Conservation (phyloP, 2,888 invertebrate genomes). For the Euplagia quadripunctaria region DNA sequence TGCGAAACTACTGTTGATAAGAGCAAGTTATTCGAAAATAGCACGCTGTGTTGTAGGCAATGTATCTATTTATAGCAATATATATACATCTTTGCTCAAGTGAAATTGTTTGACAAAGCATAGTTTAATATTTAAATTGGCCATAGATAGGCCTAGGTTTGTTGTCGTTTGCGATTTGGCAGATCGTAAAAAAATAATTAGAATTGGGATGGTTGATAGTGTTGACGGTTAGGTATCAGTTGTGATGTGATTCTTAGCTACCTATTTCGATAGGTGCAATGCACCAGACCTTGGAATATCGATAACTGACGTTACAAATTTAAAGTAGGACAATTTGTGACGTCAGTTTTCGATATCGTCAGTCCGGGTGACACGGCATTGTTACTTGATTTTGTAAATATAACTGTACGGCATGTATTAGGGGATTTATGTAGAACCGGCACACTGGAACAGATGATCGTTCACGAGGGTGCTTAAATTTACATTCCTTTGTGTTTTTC, state of each 20-base stretch:
- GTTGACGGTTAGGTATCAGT: constrained; percentile 8
- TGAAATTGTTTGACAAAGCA: neutral
- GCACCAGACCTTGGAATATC: constrained; percentile 38
- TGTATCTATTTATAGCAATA: neutral
- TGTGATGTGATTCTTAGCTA: neutral
- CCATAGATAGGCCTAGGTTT: neutral
- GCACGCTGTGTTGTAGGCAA: constrained; percentile 4
- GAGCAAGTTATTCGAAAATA: constrained; percentile 26
- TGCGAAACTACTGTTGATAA: constrained; percentile 28
- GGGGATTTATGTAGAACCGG: too few relatives aligned
- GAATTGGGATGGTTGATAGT: neutral
- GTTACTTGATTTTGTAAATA: neutral
- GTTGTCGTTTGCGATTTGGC: neutral
- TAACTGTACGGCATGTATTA: neutral
- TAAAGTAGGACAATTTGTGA: too few relatives aligned
- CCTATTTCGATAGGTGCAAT: neutral
- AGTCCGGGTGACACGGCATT: constrained; percentile 17
- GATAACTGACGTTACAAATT: constrained; percentile 31
- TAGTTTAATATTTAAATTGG: constrained; percentile 4
- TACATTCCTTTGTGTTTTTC: too few relatives aligned
- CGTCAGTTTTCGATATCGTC: neutral
- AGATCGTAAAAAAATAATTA: neutral
- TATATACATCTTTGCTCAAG: neutral
- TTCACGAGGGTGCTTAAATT: neutral
- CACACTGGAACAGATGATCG: neutral